Evolutionary conservation across 2,797 vertebrate genomes (phyloP).

Genomic region (Macrochelys suwanniensis): DNA sequence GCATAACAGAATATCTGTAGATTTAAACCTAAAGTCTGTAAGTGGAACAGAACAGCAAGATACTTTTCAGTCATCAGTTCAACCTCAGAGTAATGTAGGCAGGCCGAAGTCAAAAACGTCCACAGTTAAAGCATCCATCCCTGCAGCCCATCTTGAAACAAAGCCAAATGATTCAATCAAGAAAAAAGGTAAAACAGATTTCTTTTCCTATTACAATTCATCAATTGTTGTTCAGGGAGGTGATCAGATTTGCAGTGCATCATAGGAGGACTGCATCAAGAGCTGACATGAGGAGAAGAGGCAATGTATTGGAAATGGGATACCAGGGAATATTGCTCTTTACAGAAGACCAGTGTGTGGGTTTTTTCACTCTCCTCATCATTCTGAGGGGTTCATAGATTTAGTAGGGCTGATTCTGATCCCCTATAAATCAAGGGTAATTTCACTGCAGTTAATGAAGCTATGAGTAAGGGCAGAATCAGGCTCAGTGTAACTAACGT

Average conservation of each 20-base stretch:
- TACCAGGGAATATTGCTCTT: not conserved
- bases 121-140: slow-evolving; percentile 71
- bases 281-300: not conserved
- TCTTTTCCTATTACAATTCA: slow-evolving; percentile 35
- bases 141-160: slow-evolving; percentile 72
- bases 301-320: not conserved
- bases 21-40: slow-evolving; percentile 71
- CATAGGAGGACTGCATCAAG: not conserved
- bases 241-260: slow-evolving; percentile 2
- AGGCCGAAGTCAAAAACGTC: slow-evolving; percentile 80
- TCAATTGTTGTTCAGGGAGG: not conserved
- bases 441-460: not conserved
- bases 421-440: not conserved
- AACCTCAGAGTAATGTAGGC: slow-evolving; percentile 74
- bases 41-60: slow-evolving; percentile 76
- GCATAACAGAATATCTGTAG: slow-evolving; percentile 73
- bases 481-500: not conserved
- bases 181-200: slow-evolving; percentile 83
- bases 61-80: slow-evolving; percentile 75
- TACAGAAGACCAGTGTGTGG: not conserved
- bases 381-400: not conserved
- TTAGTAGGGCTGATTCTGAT: not conserved
- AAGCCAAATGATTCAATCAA: slow-evolving; percentile 81
- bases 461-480: not conserved
- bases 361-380: not conserved